These are phyloP conservation scores for Anadara kagoshimensis DNA, from an alignment of 1,140 invertebrate species.

Conservation along the genomic window DNA sequence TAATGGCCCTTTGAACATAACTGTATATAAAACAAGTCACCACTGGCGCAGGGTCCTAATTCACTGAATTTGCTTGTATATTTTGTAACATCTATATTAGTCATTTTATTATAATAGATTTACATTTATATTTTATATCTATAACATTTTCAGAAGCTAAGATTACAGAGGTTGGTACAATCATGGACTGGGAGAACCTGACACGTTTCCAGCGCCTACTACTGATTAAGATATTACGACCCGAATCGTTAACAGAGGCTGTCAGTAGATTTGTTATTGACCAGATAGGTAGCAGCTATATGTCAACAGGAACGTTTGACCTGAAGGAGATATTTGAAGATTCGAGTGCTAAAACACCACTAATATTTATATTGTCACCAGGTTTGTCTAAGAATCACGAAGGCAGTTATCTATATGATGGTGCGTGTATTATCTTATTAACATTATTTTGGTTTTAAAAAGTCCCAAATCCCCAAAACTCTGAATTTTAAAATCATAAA, in stretches of 20 bases:
- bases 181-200: conserved; percentile 64
- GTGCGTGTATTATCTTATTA: background rate
- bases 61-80: too few species aligned
- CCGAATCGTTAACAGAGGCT: conserved; percentile 59
- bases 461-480: background rate
- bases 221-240: conserved; percentile 66
- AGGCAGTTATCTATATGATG: background rate
- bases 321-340: conserved; percentile 71
- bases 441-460: background rate
- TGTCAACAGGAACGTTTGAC: conserved; percentile 67
- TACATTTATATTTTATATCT: too few species aligned
- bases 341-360: conserved; percentile 64
- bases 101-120: background rate
- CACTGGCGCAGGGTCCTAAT: too few species aligned
- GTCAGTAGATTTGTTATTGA: conserved; percentile 64
- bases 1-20: too few species aligned
- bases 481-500: background rate
- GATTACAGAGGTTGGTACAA: conserved; percentile 29
- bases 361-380: conserved; percentile 70
- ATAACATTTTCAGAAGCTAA: too few species aligned
- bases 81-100: background rate
- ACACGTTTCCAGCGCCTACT: conserved; percentile 66
- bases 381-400: conserved; percentile 47
- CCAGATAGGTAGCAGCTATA: conserved; percentile 63
- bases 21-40: too few species aligned